Evolutionary conservation across 2,888 invertebrate genomes (phyloP).

Genomic region (Arge pagana): DNA sequence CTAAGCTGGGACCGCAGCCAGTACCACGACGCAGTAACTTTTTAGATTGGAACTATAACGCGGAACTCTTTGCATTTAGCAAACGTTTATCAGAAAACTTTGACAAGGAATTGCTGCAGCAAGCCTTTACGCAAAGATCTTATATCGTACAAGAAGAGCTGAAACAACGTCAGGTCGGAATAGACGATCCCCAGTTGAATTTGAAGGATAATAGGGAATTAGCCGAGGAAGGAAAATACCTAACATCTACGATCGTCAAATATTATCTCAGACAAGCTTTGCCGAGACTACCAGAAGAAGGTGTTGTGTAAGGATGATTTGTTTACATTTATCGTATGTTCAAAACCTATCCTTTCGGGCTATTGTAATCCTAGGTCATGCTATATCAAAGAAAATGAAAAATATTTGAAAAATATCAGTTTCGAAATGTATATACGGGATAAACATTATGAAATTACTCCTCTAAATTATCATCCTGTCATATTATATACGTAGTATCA

Average conservation of each 20-base stretch:
- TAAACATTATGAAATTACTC: too few species aligned
- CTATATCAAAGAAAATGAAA: too few species aligned
- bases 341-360: too few species aligned
- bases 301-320: slow-evolving; percentile 65
- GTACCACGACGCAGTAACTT: slow-evolving; percentile 65
- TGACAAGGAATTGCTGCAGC: slow-evolving; percentile 68
- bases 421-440: too few species aligned
- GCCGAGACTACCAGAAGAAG: slow-evolving; percentile 76
- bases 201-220: slow-evolving; percentile 73
- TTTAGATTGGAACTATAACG: slow-evolving; percentile 86
- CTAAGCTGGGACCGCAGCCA: slow-evolving; percentile 58
- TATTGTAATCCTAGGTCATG: too few species aligned
- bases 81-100: slow-evolving; percentile 85
- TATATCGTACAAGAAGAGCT: slow-evolving; percentile 75
- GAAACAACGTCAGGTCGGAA: slow-evolving; percentile 72
- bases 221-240: slow-evolving; percentile 68
- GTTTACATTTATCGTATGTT: too few species aligned
- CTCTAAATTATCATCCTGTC: too few species aligned
- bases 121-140: slow-evolving; percentile 80
- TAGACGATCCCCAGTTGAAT: slow-evolving; percentile 64
- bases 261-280: slow-evolving; percentile 71
- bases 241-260: slow-evolving; percentile 70
- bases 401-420: too few species aligned
- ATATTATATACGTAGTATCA: too few species aligned
- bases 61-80: slow-evolving; percentile 87